Evolutionary conservation across 2,888 invertebrate genomes (phyloP), one percentile per base, ranked within the genome.

Genomic region (Watsonalla binaria): DNA sequence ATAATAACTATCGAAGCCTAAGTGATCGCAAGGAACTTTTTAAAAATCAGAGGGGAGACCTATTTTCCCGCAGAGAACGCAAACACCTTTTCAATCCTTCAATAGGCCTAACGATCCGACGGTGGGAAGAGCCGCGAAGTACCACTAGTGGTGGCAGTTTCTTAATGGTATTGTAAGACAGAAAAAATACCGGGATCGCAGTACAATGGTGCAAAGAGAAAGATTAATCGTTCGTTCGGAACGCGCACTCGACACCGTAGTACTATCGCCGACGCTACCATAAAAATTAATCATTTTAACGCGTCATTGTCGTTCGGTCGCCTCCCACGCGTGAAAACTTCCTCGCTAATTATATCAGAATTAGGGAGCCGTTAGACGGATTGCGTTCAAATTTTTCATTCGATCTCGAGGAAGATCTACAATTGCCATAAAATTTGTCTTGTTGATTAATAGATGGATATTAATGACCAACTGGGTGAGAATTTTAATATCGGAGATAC

Each of bases 21-120:
- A 90, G 90, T 90, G 90, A 86, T 88, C 78, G 68, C 76, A 76
- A 76, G 78, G 72, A 76, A 82, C 75, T 75, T 80, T 82, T 81
- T 76, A 79, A 82, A 85, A 84, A 84, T 74, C 69, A 74, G 80
- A 86, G 87, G 90, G 90, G 89, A 80, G 80, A 82, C 84, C 86
- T 85, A 86, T 89, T 90, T 89, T 87, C 81, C 78, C 76, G 79
- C 78, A 77, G 78, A 74, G 70, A 80, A 79, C 90, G 91, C 82
- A 91, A 91, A 91, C 91, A 91, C 90, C 91, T 91, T 84, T 91
- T 91, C 85, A 91, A 85, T 80, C 81, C 82, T 82, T 89, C 86
- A 90, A 90, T 85, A 73, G 88, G 80, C 75, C 74, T 74, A 75
- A 78, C 80, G 84, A 84, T 82, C 74, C 75, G 82, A 74, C 66